Conservation (phyloP, 2,113 vertebrate genomes). For the Melanerpes formicivorus region DNA sequence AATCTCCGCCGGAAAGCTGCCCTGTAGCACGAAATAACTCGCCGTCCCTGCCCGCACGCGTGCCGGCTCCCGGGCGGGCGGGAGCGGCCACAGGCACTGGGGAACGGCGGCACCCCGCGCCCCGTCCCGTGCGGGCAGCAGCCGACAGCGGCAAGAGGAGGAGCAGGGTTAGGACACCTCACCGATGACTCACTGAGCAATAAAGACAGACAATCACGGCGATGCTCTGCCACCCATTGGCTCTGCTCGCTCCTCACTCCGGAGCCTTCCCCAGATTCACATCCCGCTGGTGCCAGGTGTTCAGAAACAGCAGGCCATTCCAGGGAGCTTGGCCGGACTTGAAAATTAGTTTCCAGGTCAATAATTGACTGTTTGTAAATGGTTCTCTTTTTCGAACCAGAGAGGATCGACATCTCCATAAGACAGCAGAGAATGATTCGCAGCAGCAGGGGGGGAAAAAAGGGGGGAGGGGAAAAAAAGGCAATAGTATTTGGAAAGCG, state of each 20-base stretch:
- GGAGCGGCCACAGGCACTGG: neutral
- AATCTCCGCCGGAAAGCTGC: neutral
- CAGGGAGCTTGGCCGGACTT: neutral
- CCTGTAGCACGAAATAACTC: accelerated
- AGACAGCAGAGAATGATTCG: neutral
- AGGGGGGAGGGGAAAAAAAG: no score
- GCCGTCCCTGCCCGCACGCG: neutral
- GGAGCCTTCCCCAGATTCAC: neutral
- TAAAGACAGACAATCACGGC: neutral
- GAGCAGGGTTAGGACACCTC: neutral
- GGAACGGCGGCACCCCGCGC: neutral
- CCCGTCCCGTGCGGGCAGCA: neutral
- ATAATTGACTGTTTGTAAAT: neutral
- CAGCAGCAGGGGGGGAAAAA: neutral
- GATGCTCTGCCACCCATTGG: neutral
- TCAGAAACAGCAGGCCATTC: neutral
- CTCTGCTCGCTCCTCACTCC: neutral
- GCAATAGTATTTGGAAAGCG: neutral
- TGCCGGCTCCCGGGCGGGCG: neutral
- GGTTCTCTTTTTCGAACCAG: neutral
- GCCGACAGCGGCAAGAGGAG: neutral
- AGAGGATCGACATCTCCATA: neutral
- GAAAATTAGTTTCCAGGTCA: conserved; percentile 3
- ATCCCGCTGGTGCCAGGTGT: neutral
- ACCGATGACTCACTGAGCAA: neutral